Conservation (phyloP, 1,140 invertebrate genomes). For the Pogonus chalceus region DNA sequence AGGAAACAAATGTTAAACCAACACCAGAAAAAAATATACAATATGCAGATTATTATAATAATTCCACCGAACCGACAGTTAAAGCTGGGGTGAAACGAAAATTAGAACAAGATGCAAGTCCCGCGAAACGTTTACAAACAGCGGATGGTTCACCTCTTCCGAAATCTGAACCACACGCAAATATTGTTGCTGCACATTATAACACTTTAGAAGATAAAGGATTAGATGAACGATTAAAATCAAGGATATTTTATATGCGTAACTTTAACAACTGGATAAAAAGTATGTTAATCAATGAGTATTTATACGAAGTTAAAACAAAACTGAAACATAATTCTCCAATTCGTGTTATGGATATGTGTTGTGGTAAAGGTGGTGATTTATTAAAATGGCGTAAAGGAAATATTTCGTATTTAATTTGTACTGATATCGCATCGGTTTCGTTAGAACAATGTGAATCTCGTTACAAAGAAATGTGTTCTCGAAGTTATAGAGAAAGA, state of each 20-base stretch:
- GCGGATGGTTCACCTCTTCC: not conserved
- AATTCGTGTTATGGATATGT: slow-evolving; percentile 60
- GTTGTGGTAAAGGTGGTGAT: slow-evolving; percentile 94
- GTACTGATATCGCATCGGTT: slow-evolving; percentile 87
- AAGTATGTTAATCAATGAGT: slow-evolving; percentile 79
- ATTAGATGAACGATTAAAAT: slow-evolving; percentile 64
- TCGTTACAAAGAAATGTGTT: slow-evolving; percentile 52
- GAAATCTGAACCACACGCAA: slow-evolving; percentile 34
- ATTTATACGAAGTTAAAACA: slow-evolving; percentile 51
- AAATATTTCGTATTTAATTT: slow-evolving; percentile 76
- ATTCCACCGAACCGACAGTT: not conserved
- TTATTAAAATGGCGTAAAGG: slow-evolving; percentile 89
- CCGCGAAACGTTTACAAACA: slow-evolving; percentile 8
- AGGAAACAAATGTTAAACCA: not conserved
- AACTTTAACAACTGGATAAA: slow-evolving; percentile 99
- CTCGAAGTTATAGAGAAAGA: slow-evolving; percentile 32
- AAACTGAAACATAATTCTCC: slow-evolving; percentile 45
- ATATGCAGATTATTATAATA: not conserved
- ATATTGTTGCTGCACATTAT: slow-evolving; percentile 74
- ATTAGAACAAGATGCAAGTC: slow-evolving; percentile 4
- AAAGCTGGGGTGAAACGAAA: not conserved
- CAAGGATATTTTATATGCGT: slow-evolving; percentile 83
- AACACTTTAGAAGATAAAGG: slow-evolving; percentile 77
- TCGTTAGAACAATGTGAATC: slow-evolving; percentile 79
- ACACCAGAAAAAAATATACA: not conserved